Conservation (phyloP, 2,888 invertebrate genomes). For the Megastigmus dorsalis region DNA sequence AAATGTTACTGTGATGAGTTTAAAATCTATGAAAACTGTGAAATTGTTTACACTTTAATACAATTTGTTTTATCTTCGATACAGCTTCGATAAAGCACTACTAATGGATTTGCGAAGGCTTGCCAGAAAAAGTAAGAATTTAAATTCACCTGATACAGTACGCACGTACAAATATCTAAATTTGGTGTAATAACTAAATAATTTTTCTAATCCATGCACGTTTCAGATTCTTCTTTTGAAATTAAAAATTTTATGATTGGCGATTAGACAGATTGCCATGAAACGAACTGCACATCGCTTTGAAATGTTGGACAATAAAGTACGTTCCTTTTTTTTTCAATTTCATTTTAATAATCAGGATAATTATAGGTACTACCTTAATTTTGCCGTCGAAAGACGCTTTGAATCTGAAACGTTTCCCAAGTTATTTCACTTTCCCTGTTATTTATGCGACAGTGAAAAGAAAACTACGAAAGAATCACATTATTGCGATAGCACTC, state of each 20-base stretch:
- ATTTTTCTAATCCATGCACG: too few relatives aligned
- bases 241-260: background rate
- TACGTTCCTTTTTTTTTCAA: constrained; percentile 1
- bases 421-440: constrained; percentile 36
- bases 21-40: too few relatives aligned
- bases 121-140: too few relatives aligned
- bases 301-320: background rate
- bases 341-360: constrained; percentile 33
- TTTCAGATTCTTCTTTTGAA: too few relatives aligned
- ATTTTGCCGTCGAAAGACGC: constrained; percentile 26
- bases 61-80: too few relatives aligned
- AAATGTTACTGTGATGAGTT: too few relatives aligned
- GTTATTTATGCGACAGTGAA: constrained; percentile 17
- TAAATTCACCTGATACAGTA: too few relatives aligned
- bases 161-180: too few relatives aligned
- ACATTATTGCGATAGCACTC: constrained; percentile 1
- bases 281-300: background rate
- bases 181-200: too few relatives aligned
- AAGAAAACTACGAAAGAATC: constrained; percentile 18
- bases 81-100: too few relatives aligned
- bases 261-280: background rate
- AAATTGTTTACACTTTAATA: too few relatives aligned
- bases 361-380: constrained; percentile 29
- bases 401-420: constrained; percentile 29
- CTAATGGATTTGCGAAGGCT: too few relatives aligned